phyloP scores from a whole-genome alignment of 2,113 vertebrate genomes.

The Antechinus flavipes region DNA sequence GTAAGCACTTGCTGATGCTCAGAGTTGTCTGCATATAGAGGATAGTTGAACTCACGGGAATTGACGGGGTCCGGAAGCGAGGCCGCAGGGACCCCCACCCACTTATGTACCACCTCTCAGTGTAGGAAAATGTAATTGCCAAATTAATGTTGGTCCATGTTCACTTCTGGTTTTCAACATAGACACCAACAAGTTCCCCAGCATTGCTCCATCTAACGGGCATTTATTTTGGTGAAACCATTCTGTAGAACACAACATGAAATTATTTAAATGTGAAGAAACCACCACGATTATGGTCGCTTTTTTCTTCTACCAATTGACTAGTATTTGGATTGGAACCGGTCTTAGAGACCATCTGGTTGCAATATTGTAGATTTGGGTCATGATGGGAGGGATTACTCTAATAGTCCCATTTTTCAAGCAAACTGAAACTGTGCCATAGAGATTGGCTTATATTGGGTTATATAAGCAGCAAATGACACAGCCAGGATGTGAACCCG shows the following conservation, averaged over 20 bases:
- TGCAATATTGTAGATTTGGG: not conserved
- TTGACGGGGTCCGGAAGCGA: not conserved
- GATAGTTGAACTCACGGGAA: no score
- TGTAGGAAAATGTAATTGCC: not conserved
- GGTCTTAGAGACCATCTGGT: no score
- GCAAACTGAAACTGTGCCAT: not conserved
- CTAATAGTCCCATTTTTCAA: not conserved
- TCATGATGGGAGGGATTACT: not conserved
- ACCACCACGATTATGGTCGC: not conserved
- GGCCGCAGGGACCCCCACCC: no score
- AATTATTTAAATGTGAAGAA: not conserved
- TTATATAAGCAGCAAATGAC: not conserved
- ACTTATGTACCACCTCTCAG: not conserved
- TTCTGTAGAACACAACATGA: not conserved
- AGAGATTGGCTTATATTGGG: not conserved
- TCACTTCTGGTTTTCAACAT: not conserved
- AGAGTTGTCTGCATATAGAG: not conserved
- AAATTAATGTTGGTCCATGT: not conserved
- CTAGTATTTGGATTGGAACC: not conserved
- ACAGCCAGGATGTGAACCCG: constrained; percentile 5
- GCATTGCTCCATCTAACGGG: no score
- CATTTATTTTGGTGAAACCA: not conserved
- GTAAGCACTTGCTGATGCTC: not conserved
- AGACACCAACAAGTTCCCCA: no score
- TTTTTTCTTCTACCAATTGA: not conserved